Conservation (phyloP, 2,113 vertebrate genomes). For the Deroptyus accipitrinus region DNA sequence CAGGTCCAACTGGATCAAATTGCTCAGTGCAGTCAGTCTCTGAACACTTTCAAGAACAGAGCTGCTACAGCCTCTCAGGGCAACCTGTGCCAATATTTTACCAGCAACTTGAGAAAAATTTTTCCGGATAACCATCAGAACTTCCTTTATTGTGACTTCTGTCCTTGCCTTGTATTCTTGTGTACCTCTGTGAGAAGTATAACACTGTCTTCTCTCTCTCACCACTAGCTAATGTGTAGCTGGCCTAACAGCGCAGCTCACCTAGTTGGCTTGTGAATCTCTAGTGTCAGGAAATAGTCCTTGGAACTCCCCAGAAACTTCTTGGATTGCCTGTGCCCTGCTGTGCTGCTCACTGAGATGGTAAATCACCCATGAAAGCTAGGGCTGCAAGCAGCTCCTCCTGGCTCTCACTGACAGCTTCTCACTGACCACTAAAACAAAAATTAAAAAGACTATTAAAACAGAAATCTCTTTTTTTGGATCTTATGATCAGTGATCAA, state of each 20-base stretch:
- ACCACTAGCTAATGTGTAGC: not conserved
- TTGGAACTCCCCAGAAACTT: not conserved
- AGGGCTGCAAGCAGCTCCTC: not conserved
- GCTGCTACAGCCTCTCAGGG: not conserved
- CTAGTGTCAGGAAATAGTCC: not conserved
- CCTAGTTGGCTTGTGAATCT: not conserved
- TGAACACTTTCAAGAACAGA: not conserved
- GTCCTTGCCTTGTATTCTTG: not conserved
- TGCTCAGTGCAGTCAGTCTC: not conserved
- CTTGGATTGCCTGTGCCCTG: not conserved
- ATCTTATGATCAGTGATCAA: not conserved
- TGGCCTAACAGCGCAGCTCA: not conserved
- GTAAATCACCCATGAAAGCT: not conserved
- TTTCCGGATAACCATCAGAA: not conserved
- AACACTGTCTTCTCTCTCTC: not conserved
- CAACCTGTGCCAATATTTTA: not conserved
- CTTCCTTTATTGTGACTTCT: not conserved
- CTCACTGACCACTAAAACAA: not conserved
- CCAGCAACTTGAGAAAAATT: not conserved
- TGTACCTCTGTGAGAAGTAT: not conserved
- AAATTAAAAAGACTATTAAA: not conserved
- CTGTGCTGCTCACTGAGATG: not conserved
- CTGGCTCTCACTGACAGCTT: not conserved
- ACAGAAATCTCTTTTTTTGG: not conserved
- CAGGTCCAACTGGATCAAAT: not conserved